A percentile compares a stretch with the other conserved stretches of the same genome.
Conservation (phyloP, 2,797 vertebrate species). For the Aeoliscus strigatus region DNA sequence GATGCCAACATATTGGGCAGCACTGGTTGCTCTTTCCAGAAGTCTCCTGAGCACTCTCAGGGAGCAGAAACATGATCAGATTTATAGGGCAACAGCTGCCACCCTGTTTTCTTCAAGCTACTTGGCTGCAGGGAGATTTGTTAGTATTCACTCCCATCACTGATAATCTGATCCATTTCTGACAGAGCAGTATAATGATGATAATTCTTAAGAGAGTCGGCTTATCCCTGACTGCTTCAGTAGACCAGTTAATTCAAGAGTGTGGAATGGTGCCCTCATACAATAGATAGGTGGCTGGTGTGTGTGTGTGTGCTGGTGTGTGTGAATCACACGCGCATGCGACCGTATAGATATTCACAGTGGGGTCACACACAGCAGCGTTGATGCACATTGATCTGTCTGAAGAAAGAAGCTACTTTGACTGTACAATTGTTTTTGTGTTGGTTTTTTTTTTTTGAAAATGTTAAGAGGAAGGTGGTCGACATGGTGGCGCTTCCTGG, state of each 20-base stretch:
- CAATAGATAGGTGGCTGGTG: constrained; percentile 34
- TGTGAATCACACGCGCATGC: constrained; percentile 10
- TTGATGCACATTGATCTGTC: constrained; percentile 54
- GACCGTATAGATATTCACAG: constrained; percentile 45
- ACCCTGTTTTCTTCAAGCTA: constrained; percentile 52
- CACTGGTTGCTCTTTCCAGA: constrained; percentile 60
- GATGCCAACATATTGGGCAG: constrained; percentile 41
- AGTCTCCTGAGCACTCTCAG: constrained; percentile 28
- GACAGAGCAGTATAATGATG: constrained; percentile 67
- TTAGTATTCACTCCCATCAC: constrained; percentile 67
- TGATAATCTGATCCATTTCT: constrained; percentile 72
- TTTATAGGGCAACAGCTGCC: constrained; percentile 68
- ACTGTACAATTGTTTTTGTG: constrained; percentile 37
- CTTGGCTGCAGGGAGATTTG: constrained; percentile 56
- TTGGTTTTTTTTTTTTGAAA: constrained; percentile 1
- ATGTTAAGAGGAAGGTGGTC: no score
- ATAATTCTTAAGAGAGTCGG: constrained; percentile 69
- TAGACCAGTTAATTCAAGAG: constrained; percentile 72
- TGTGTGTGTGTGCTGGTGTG: constrained; percentile 18
- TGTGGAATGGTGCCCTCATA: constrained; percentile 52
- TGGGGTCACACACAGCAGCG: constrained; percentile 38
- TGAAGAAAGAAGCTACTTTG: constrained; percentile 52
- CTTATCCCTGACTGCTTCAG: constrained; percentile 69
- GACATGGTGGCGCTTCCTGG: no score
- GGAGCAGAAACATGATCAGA: constrained; percentile 54